phyloP scores from a whole-genome alignment of 2,113 vertebrate species.

The Albula glossodonta region DNA sequence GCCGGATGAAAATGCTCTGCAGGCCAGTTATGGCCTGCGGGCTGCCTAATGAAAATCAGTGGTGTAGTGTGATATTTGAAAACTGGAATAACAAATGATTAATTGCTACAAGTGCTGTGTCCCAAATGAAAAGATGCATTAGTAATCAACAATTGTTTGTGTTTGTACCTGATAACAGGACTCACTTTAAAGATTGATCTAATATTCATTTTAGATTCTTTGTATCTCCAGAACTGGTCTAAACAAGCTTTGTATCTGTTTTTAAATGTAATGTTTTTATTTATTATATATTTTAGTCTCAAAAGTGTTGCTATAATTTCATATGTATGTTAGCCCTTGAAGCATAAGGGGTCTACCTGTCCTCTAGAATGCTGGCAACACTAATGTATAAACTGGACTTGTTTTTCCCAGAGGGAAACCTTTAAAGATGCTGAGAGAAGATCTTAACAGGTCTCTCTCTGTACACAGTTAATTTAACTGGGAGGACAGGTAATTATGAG shows the following conservation, averaged over 20 bases:
- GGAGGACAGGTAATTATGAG: slow-evolving; percentile 7
- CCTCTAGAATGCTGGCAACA: neutral
- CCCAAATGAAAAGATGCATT: neutral
- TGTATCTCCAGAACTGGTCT: neutral
- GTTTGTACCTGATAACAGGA: neutral
- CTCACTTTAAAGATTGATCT: neutral
- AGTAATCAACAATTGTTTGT: neutral
- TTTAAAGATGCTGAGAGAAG: slow-evolving; percentile 1
- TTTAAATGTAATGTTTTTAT: neutral
- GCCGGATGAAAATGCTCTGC: too few species aligned
- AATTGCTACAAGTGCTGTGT: neutral
- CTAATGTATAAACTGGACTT: neutral
- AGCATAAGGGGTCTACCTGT: neutral
- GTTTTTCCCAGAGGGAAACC: neutral
- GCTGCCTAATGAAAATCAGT: too few species aligned
- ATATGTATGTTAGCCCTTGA: neutral
- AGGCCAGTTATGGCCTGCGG: too few species aligned
- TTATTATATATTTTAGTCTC: neutral
- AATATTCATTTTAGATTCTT: neutral
- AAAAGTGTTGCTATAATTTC: neutral
- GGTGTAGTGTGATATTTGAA: neutral
- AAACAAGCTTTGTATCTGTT: neutral
- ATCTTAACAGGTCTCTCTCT: neutral
- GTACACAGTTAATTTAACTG: neutral
- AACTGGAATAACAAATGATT: neutral